phyloP scores from a whole-genome alignment of 1,140 invertebrate genomes.

The Drosophila ogumai region DNA sequence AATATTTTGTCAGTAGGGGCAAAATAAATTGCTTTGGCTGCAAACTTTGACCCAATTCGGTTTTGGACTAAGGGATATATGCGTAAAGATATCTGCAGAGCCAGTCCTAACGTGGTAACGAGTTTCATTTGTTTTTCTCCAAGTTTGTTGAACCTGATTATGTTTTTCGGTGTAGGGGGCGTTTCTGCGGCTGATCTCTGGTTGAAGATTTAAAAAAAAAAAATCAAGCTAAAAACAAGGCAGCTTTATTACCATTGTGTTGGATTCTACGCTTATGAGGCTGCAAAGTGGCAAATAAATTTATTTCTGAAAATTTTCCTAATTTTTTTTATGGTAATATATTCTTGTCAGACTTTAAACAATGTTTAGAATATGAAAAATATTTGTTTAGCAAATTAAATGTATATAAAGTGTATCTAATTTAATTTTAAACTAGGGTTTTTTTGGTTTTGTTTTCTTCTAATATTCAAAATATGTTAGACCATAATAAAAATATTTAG shows the following conservation, averaged over 20 bases:
- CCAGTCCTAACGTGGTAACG: slow-evolving; percentile 35
- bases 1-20: slow-evolving; percentile 49
- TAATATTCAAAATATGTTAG: background rate
- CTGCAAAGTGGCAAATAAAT: background rate
- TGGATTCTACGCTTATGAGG: slow-evolving; percentile 3
- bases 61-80: slow-evolving; percentile 22
- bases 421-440: background rate
- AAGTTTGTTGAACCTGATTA: slow-evolving; percentile 54
- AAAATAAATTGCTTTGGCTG: slow-evolving; percentile 41
- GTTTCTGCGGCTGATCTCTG: background rate
- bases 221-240: slow-evolving; percentile 8
- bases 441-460: rapidly evolving
- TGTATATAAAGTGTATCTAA: background rate
- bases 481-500: too few relatives aligned
- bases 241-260: slow-evolving; percentile 11
- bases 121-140: slow-evolving; percentile 27
- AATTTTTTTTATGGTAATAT: background rate
- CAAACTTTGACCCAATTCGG: slow-evolving; percentile 55
- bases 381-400: background rate
- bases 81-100: slow-evolving; percentile 32
- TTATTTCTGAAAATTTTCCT: too few relatives aligned
- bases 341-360: background rate
- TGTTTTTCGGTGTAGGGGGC: slow-evolving; percentile 25
- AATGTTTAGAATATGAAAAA: background rate
- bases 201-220: slow-evolving; percentile 16